These are phyloP conservation scores for Holotrichia oblita DNA, from an alignment of 1,140 invertebrate genomes.

Conservation along the genomic window DNA sequence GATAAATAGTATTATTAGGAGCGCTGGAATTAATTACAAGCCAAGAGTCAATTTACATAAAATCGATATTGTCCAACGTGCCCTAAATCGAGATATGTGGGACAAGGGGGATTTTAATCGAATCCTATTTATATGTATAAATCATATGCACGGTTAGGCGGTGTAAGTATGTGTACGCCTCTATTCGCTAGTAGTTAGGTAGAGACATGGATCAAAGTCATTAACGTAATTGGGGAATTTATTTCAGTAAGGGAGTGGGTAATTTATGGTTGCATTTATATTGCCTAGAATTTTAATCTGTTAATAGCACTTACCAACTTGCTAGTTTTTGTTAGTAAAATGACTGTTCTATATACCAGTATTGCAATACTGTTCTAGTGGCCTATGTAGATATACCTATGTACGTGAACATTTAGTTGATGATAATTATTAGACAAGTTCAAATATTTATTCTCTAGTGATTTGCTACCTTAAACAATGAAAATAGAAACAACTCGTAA, in stretches of 20 bases:
- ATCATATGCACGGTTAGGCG: neutral
- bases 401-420: too few relatives aligned
- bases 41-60: slow-evolving; percentile 31
- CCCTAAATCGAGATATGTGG: slow-evolving; percentile 12
- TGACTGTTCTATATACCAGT: too few relatives aligned
- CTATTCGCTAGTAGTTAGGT: neutral
- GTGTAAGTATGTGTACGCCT: neutral
- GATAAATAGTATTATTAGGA: slow-evolving; percentile 34
- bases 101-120: slow-evolving; percentile 7
- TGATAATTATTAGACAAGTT: too few relatives aligned
- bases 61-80: slow-evolving; percentile 26
- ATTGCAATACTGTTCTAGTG: too few relatives aligned
- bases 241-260: neutral
- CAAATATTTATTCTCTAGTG: too few relatives aligned
- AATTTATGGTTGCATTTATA: too few relatives aligned
- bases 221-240: neutral
- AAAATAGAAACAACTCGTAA: too few relatives aligned
- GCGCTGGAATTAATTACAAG: slow-evolving; percentile 23
- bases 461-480: too few relatives aligned
- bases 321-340: too few relatives aligned
- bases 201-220: neutral
- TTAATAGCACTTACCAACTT: too few relatives aligned
- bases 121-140: neutral
- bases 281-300: too few relatives aligned
- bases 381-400: too few relatives aligned